Base-by-base conservation (phyloP, 2,888 invertebrate species). In the Sinotaia quadrata region DNA sequence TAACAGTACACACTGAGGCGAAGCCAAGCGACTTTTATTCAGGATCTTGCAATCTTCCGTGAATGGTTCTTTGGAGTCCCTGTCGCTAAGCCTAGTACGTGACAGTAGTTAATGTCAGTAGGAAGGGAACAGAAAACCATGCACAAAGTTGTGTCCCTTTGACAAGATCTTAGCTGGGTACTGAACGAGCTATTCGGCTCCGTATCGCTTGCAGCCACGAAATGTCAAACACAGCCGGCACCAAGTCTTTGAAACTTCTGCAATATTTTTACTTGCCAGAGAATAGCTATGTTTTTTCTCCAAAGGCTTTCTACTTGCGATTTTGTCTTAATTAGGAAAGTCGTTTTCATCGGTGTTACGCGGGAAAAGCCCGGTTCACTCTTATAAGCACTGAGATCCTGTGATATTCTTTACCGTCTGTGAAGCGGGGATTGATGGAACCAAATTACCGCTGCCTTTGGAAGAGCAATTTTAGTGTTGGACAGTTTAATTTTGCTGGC, bases 401-500 rank as follows among this genome's bases (percentile, higher is more conserved):
- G 58, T 41, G 58, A 8, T 58, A 15, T 58, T 37, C 58, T 58
- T 2, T 10, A 27, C 3, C 24, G 21, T 24, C 47, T 47, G 18
- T n/a, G 18, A 47, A 18, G 12, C 47, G 7, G 2, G 47, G 47
- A 47, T 47, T 47, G 21, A 21, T 47, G 60, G 60, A n/a, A 51
- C 51, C 34, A 51, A 21, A 24, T 63, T 52, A 62, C 52, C 15
- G 27, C 12, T 33, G 62, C 52, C 52, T 41, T 27, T 33, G 52
- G 31, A 18, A 36, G 52, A 24, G 62, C 27, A 27, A 52, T 63
- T 63, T 36, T 36, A 34, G 18, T 52, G 24, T 29, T 63, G 36
- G 62, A 63, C 62, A 63, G 52, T 63, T 54, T 63, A 63, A 63
- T 63, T 63, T 49, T 29, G 52, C 52, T 52, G 36, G 62, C 51